phyloP scores from a whole-genome alignment of 2,888 invertebrate species.

The Troides aeacus region DNA sequence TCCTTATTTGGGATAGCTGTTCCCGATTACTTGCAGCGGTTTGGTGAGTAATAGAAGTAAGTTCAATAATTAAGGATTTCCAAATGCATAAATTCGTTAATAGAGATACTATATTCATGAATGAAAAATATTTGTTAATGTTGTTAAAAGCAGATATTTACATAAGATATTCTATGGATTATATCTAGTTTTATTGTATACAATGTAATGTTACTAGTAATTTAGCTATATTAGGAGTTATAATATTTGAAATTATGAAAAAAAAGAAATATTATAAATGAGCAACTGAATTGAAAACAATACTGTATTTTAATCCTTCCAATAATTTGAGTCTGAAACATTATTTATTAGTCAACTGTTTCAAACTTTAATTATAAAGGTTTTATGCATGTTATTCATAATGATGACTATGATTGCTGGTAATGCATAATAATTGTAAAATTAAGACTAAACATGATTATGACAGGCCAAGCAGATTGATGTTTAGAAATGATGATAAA shows the following conservation, averaged over 20 bases:
- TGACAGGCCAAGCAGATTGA: too few relatives aligned
- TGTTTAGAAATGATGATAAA: too few relatives aligned
- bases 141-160: constrained; percentile 23
- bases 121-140: constrained; percentile 9
- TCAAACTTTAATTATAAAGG: too few relatives aligned
- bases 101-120: neutral
- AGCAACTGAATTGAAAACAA: neutral
- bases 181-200: neutral
- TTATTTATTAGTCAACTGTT: too few relatives aligned
- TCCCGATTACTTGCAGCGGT: constrained; percentile 57
- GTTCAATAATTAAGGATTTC: constrained; percentile 59
- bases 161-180: constrained; percentile 17
- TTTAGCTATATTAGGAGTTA: neutral
- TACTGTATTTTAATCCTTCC: constrained; percentile 8
- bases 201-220: neutral
- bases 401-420: too few relatives aligned
- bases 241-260: neutral
- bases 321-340: neutral
- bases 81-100: constrained; percentile 40
- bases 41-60: constrained; percentile 76
- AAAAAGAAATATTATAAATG: neutral
- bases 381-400: too few relatives aligned
- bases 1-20: constrained; percentile 45
- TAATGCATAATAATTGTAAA: too few relatives aligned
- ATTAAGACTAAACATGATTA: too few relatives aligned